A percentile compares a stretch with the other conserved stretches of the same genome.
Evolutionary conservation across 1,140 invertebrate genomes (phyloP).

Genomic region (Leucophenga varia): DNA sequence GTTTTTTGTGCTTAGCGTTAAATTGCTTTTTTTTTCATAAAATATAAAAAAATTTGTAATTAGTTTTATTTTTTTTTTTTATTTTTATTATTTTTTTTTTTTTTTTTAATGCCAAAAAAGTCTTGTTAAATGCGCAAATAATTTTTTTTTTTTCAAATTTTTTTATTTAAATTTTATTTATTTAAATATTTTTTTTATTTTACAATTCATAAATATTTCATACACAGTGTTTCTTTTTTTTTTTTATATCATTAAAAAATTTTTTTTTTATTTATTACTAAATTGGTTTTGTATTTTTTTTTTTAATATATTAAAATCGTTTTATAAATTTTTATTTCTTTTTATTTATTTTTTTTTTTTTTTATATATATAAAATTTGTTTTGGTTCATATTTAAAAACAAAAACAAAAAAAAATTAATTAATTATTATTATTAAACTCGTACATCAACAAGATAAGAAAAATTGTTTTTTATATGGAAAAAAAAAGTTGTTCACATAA

Average conservation of each 20-base stretch:
- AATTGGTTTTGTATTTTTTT: slow-evolving; percentile 11
- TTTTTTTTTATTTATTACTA: slow-evolving; percentile 19
- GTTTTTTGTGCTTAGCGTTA: too few relatives aligned
- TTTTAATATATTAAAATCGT: too few relatives aligned
- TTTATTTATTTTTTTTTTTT: slow-evolving; percentile 19
- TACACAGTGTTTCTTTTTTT: too few relatives aligned
- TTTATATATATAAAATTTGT: slow-evolving; percentile 15
- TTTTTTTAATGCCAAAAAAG: too few relatives aligned
- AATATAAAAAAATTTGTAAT: background rate
- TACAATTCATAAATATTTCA: too few relatives aligned
- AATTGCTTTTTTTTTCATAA: too few relatives aligned
- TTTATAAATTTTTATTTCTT: slow-evolving; percentile 22
- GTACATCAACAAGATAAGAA: too few relatives aligned
- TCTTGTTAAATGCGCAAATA: too few relatives aligned
- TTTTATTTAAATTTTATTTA: slow-evolving; percentile 20
- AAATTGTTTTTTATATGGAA: slow-evolving; percentile 22
- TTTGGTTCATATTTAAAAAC: too few relatives aligned
- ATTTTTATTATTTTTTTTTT: slow-evolving; percentile 23
- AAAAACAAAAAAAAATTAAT: slow-evolving; percentile 14
- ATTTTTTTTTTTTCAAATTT: slow-evolving; percentile 22
- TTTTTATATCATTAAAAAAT: background rate
- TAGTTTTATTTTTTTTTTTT: slow-evolving; percentile 16
- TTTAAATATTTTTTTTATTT: too few relatives aligned
- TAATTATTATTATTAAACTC: too few relatives aligned
- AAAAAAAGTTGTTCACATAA: slow-evolving; percentile 45